Percentiles rank a stretch among this genome's conserved stretches.
Evolutionary conservation across 2,113 vertebrate species (phyloP).

Genomic region (Triplophysa siluroides): DNA sequence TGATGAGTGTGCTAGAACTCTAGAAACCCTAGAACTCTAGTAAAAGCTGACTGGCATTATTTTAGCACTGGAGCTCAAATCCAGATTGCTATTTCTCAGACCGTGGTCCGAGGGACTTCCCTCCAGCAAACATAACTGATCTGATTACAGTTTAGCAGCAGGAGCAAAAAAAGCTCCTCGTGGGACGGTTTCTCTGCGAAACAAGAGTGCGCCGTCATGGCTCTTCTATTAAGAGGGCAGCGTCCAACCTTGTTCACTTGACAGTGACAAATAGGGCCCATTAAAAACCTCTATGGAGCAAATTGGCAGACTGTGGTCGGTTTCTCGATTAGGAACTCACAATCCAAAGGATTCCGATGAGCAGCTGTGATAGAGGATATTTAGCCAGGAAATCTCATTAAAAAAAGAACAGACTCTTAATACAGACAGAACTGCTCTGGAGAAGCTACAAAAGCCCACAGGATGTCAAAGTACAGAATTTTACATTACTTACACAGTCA

Average conservation of each 20-base stretch:
- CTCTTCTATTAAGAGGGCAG: constrained; percentile 50
- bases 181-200: constrained; percentile 46
- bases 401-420: constrained; percentile 10
- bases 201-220: constrained; percentile 44
- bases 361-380: constrained; percentile 39
- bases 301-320: constrained; percentile 50
- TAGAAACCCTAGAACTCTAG: not conserved
- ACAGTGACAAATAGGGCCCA: constrained; percentile 58
- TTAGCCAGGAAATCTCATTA: constrained; percentile 32
- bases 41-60: not conserved
- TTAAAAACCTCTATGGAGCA: constrained; percentile 53
- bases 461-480: too few relatives aligned
- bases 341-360: constrained; percentile 44
- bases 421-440: not conserved
- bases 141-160: constrained; percentile 56
- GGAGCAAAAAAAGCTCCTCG: constrained; percentile 44
- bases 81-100: not conserved
- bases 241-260: constrained; percentile 51
- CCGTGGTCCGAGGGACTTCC: constrained; percentile 27
- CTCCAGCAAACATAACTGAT: constrained; percentile 47
- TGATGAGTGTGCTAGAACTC: not conserved
- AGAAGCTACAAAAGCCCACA: not conserved
- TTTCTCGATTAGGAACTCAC: constrained; percentile 41
- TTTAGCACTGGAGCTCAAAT: not conserved
- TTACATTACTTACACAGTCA: too few relatives aligned